Base-by-base conservation (phyloP, 2,888 invertebrate genomes). In the Alsophila aescularia region DNA sequence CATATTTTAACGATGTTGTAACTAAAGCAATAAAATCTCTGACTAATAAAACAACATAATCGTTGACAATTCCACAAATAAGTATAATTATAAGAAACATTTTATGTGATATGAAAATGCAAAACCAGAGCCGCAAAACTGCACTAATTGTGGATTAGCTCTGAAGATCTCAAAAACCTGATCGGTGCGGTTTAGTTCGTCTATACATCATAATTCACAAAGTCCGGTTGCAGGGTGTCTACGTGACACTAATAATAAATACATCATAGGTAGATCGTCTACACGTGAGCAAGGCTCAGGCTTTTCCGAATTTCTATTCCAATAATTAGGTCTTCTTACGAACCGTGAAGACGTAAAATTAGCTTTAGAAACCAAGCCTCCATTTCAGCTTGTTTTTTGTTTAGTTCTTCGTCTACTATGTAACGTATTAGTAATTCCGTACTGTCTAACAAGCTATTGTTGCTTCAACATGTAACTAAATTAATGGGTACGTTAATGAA, bases 161-260 rank as follows among this genome's bases (percentile, higher is more conserved):
- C 7, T 7, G 24, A 24, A 8, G 5, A 24, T 24, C 7, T 18
- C 2, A 18, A 2, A 29, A n/a, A 29, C 10, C 29, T 29, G 29
- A 8, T 29, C 7, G 24, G 8, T 24, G 24, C 8, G 3, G 27
- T 31, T n/a, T 31, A 32, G 13, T 13, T 32, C 2, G 7, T 24
- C 7, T 24, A 15, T 15, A 6, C 8, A 3, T 15, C 15, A 73
- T 74, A n/a, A 77, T 75, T 77, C 72, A 71, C 61, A 62, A 60
- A 56, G 67, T 63, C 70, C 75, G 73, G 71, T 72, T 64, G 70
- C 66, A 50, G 64, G 54, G 62, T 69, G n/a, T n/a, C n/a, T n/a
- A 72, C 74, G 75, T 67, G 72, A 60, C 61, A 50, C 59, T 69
- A 70, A 77, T 79, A 72, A 67, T 70, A 73, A 78, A 66, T 62